Conservation (phyloP, 2,113 vertebrate genomes). For the Chaetorhynchus papuensis region DNA sequence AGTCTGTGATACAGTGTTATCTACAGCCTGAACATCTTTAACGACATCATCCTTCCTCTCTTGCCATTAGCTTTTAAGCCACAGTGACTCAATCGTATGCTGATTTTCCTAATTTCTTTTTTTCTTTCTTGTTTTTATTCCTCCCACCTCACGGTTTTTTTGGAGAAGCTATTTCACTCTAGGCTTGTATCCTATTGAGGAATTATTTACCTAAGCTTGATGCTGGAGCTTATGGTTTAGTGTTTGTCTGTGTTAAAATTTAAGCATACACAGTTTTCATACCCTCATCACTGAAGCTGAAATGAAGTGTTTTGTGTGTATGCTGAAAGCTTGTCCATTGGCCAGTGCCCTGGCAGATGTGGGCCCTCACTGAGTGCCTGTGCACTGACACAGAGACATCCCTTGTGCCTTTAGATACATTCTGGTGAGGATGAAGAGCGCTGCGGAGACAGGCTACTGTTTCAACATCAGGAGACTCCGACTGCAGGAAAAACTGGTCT, state of each 20-base stretch:
- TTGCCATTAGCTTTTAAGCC: neutral
- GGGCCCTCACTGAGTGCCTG: neutral
- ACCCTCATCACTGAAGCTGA: neutral
- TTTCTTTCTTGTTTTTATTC: neutral
- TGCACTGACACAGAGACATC: neutral
- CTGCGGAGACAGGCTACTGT: slow-evolving; percentile 85
- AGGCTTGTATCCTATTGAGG: neutral
- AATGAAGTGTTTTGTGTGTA: neutral
- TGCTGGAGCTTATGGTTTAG: neutral
- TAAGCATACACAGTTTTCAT: neutral
- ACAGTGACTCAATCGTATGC: neutral
- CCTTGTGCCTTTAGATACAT: slow-evolving; percentile 74
- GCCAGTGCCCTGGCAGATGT: neutral
- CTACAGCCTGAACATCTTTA: neutral
- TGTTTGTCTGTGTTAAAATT: neutral
- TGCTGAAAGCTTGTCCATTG: neutral
- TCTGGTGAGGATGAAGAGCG: slow-evolving; percentile 91
- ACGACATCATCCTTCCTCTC: neutral
- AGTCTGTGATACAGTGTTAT: neutral
- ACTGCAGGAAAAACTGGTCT: slow-evolving; percentile 84
- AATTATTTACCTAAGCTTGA: neutral
- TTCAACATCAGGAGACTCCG: slow-evolving; percentile 87
- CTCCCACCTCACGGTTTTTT: neutral
- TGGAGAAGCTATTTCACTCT: neutral
- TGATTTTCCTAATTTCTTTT: neutral